Evolutionary conservation across 2,888 invertebrate species (phyloP), one percentile per base, ranked within the genome.

Genomic region (Amiota communis): DNA sequence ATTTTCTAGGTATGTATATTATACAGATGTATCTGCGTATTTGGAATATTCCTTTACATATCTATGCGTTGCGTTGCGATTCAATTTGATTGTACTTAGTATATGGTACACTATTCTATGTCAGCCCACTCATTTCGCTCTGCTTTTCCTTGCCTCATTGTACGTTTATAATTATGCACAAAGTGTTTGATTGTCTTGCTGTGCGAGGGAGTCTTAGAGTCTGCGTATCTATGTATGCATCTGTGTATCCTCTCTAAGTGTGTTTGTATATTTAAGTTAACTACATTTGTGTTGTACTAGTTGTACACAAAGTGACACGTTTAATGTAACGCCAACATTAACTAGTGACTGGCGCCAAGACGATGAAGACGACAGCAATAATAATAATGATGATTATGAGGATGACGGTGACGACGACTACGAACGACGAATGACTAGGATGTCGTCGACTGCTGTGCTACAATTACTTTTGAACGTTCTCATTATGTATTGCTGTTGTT

Each of bases 161-260:
- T 68, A 68, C 20, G 36, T 53, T 68, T 53, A 68, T 68, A 68
- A 68, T 53, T 68, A 68, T 68, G 67, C 53, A 68, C 67, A 68
- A 15, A 68, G 67, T 53, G 51, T 68, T 47, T 20, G 51, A n/a
- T 53, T 63, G 63, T 23, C 23, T 61, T 12, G 17, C 36, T 61
- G 61, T 61, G 3, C 17, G 61, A 12, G 61, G 36, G 36, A 36
- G 36, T 36, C 36, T 6, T 36, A 36, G 1, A 12, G 59, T 17
- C 15, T 20, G 59, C 11, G 51, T 48, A 36, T 17, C 8, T 68
- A n/a, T 36, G 36, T 8, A 17, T 48, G 47, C 17, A 17, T 48
- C 8, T 46, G 11, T 53, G 53, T 23, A 23, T 23, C 1, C 23
- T 23, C 1, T 23, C 3, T 3, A 23, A 23, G 23, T 23, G n/a